A percentile compares a stretch with the other conserved stretches of the same genome.
phyloP scores from a whole-genome alignment of 2,888 invertebrate species.

The Brachyptera putata region DNA sequence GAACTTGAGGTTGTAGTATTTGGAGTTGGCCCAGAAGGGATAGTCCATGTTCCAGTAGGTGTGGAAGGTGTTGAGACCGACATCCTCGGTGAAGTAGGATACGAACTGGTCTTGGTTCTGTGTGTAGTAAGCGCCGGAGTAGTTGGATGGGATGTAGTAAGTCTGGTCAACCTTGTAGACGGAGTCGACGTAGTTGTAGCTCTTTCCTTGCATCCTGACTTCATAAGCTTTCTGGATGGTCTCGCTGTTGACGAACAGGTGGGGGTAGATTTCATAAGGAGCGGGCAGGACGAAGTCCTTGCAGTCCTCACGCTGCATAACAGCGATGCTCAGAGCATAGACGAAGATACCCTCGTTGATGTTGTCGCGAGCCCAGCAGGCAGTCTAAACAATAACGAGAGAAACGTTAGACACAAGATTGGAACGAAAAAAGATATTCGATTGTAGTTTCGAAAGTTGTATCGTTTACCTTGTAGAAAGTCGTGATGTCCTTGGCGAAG shows the following conservation, averaged over 20 bases:
- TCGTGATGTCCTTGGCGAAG: conserved; percentile 57
- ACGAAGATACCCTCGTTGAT: conserved; percentile 62
- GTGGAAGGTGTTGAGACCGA: conserved; percentile 57
- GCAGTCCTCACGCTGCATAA: conserved; percentile 56
- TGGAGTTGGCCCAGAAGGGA: conserved; percentile 60
- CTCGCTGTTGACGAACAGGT: conserved; percentile 58
- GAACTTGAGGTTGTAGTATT: conserved; percentile 50
- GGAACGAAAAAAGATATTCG: background rate
- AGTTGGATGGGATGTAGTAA: conserved; percentile 54
- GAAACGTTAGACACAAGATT: background rate
- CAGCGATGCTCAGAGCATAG: conserved; percentile 57
- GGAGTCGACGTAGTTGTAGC: conserved; percentile 4
- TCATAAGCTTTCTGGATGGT: conserved; percentile 50
- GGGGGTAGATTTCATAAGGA: conserved; percentile 63
- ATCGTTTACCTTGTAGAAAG: conserved; percentile 49
- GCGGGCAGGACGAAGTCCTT: conserved; percentile 58
- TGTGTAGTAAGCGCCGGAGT: conserved; percentile 52
- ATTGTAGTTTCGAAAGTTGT: background rate
- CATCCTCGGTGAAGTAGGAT: conserved; percentile 69
- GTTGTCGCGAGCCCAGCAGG: conserved; percentile 60
- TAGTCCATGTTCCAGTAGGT: conserved; percentile 58
- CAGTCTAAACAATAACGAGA: conserved; percentile 44
- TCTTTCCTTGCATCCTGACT: conserved; percentile 16
- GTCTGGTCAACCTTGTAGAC: conserved; percentile 16
- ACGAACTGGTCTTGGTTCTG: conserved; percentile 55